phyloP scores from a whole-genome alignment of 2,888 invertebrate species.

The Octodonta nipae region DNA sequence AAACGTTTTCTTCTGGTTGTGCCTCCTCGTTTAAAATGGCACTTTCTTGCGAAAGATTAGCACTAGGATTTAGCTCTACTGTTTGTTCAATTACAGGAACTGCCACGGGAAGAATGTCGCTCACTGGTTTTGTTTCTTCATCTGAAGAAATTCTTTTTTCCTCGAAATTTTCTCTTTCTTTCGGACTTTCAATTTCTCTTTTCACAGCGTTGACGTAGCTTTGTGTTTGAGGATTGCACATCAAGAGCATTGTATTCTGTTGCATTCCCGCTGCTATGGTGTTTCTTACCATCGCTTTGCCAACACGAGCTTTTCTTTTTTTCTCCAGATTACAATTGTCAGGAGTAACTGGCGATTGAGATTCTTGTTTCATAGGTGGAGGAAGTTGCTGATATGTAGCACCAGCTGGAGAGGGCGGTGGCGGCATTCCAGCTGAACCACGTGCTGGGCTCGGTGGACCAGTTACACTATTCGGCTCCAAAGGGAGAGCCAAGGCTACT shows the following conservation, averaged over 20 bases:
- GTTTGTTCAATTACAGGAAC: constrained; percentile 2
- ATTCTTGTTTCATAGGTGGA: constrained; percentile 19
- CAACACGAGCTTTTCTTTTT: constrained; percentile 42
- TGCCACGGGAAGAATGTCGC: constrained; percentile 8
- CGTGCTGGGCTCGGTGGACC: constrained; percentile 57
- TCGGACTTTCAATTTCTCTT: constrained; percentile 35
- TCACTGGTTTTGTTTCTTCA: constrained; percentile 11
- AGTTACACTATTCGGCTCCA: constrained; percentile 38
- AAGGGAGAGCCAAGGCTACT: constrained; percentile 38
- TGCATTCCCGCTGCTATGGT: constrained; percentile 31
- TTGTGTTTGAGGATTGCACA: constrained; percentile 29
- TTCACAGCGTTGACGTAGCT: constrained; percentile 27
- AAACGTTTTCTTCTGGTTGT: not conserved
- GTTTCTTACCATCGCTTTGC: constrained; percentile 56
- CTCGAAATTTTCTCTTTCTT: constrained; percentile 25
- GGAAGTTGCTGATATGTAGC: constrained; percentile 35
- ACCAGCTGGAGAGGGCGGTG: constrained; percentile 45
- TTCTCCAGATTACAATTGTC: constrained; percentile 28
- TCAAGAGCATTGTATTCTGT: constrained; percentile 39
- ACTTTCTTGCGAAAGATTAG: too few species aligned
- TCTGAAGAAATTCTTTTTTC: too few species aligned
- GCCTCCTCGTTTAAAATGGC: not conserved
- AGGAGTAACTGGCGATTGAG: constrained; percentile 16
- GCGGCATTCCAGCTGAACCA: constrained; percentile 53
- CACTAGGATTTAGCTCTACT: constrained; percentile 3